A percentile compares a stretch with the other conserved stretches of the same genome.
These are phyloP conservation scores for Chiloscyllium plagiosum DNA, from an alignment of 2,113 vertebrate genomes.

Conservation along the genomic window DNA sequence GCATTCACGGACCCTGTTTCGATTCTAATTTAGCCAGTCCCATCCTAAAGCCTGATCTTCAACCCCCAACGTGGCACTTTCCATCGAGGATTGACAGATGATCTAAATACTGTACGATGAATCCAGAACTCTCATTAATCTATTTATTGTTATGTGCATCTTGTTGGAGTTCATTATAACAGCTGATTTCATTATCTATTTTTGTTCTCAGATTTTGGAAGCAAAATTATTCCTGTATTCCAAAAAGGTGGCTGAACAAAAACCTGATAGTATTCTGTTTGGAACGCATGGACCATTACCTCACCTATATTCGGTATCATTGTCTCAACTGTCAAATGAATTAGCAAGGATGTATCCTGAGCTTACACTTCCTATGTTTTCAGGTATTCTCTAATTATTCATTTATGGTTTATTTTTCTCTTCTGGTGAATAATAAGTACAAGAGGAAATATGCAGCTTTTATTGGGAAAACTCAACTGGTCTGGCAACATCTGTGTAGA, in stretches of 20 bases:
- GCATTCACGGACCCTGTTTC: not conserved
- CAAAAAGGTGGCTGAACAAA: conserved; percentile 85
- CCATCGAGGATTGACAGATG: not conserved
- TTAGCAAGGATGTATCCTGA: conserved; percentile 96
- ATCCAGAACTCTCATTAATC: not conserved
- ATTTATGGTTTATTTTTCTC: not conserved
- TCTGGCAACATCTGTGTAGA: too few species aligned
- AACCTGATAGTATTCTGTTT: conserved; percentile 83
- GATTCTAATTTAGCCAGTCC: not conserved
- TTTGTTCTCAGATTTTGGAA: conserved; percentile 74
- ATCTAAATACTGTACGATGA: not conserved
- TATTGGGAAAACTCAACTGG: too few species aligned
- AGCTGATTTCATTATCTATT: conserved; percentile 19
- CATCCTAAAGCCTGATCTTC: not conserved
- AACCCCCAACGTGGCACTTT: not conserved
- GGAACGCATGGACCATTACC: conserved; percentile 87
- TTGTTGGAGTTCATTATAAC: not conserved
- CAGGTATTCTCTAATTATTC: conserved; percentile 62
- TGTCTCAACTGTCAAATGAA: conserved; percentile 81
- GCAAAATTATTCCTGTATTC: conserved; percentile 90
- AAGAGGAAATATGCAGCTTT: not conserved
- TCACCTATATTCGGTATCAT: conserved; percentile 87
- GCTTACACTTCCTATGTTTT: conserved; percentile 94
- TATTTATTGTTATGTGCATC: not conserved
- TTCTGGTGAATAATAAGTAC: not conserved